phyloP scores from a whole-genome alignment of 1,140 invertebrate genomes.

The Neodiprion lecontei region DNA sequence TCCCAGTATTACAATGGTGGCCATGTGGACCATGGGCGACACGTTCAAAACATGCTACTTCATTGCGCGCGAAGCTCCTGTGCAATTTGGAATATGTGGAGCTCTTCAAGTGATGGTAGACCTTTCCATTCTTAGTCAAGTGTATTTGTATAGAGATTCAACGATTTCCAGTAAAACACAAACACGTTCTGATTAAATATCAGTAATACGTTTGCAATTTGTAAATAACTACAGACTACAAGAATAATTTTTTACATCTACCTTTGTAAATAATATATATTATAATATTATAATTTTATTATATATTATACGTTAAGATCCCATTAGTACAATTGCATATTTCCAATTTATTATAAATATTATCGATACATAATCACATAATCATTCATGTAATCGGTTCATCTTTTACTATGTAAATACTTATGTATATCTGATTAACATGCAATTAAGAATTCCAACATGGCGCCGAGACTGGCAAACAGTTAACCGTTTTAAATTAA shows the following conservation, averaged over 20 bases:
- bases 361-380: no score
- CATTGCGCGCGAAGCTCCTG: constrained; percentile 84
- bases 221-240: neutral
- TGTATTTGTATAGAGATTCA: constrained; percentile 60
- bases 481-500: no score
- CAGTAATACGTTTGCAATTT: neutral
- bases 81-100: constrained; percentile 97
- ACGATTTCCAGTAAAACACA: constrained; percentile 2
- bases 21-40: constrained; percentile 96
- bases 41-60: constrained; percentile 98
- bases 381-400: no score
- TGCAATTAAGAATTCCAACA: no score
- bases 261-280: constrained; percentile 5
- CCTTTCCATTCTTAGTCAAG: constrained; percentile 82
- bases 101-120: constrained; percentile 89
- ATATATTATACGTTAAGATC: neutral
- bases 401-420: no score
- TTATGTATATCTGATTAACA: no score
- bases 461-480: no score
- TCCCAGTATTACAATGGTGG: constrained; percentile 89
- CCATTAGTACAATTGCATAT: no score
- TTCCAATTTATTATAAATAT: no score
- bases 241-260: neutral
- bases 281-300: neutral
- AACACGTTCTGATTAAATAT: constrained; percentile 11